phyloP scores from a whole-genome alignment of 2,797 vertebrate genomes.

The Hydrocynus forskahlii region DNA sequence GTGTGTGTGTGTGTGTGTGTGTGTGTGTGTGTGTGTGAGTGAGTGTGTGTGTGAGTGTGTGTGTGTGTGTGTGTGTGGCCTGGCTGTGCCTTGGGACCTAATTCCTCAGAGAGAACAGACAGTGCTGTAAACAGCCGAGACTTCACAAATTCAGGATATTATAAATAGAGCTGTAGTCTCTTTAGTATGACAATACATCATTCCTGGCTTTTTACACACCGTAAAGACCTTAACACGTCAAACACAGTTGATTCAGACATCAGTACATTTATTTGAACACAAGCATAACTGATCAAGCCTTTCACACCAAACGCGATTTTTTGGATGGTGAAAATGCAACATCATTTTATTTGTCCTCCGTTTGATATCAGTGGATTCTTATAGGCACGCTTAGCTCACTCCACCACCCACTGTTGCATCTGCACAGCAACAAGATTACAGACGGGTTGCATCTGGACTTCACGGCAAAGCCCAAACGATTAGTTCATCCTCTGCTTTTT shows the following conservation, averaged over 20 bases:
- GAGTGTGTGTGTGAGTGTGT: no score
- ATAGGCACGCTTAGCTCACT: background rate
- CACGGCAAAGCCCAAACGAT: no score
- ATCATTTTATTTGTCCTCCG: background rate
- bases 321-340: background rate
- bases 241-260: background rate
- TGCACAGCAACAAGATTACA: background rate
- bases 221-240: background rate
- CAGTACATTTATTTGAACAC: background rate
- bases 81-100: conserved; percentile 10
- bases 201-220: background rate
- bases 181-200: background rate
- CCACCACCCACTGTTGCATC: background rate
- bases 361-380: background rate
- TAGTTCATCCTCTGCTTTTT: background rate
- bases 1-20: conserved; percentile 15
- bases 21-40: background rate
- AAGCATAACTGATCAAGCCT: background rate
- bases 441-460: background rate
- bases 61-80: conserved; percentile 12
- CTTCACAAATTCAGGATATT: conserved; percentile 17
- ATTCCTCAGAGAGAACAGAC: conserved; percentile 6
- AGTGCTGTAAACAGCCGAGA: conserved; percentile 16
- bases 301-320: background rate
- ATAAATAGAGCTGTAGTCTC: conserved; percentile 11